A percentile compares a stretch with the other conserved stretches of the same genome.
Evolutionary conservation across 30 jellyfish, hydroid and myxozoan species (phyloP).

Genomic region (Cassiopea andromeda): DNA sequence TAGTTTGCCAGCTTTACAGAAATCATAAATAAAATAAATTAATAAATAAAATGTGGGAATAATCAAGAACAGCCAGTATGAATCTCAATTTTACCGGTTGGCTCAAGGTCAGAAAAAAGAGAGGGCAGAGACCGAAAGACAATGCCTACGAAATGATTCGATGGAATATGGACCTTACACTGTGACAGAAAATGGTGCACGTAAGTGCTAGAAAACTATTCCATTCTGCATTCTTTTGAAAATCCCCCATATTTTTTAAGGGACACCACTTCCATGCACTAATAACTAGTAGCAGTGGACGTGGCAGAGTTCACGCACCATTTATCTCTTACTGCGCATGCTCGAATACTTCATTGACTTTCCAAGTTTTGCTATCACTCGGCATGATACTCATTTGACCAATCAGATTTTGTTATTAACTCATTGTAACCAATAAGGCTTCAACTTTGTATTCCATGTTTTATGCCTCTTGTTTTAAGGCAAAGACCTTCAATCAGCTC

Average conservation of each 20-base stretch:
- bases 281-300: not conserved
- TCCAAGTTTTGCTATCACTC: not conserved
- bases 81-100: too few species aligned
- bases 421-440: not conserved
- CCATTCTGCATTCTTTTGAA: not conserved
- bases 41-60: too few species aligned
- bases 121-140: too few species aligned
- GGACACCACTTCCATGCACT: not conserved
- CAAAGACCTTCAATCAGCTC: not conserved
- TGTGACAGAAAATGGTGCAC: too few species aligned
- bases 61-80: too few species aligned
- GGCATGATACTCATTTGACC: not conserved
- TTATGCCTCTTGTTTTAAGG: not conserved
- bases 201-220: not conserved
- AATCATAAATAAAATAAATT: too few species aligned
- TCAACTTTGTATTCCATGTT: slow-evolving; percentile 1
- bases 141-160: too few species aligned
- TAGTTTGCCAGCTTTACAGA: too few species aligned
- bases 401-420: not conserved
- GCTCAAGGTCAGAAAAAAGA: too few species aligned
- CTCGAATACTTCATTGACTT: not conserved
- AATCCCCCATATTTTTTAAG: not conserved
- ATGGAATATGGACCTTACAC: too few species aligned
- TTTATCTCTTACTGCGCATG: not conserved
- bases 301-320: slow-evolving; percentile 31